Percentiles rank a stretch among this genome's conserved stretches.
These are phyloP conservation scores for Andricus grossulariae DNA, from an alignment of 1,140 invertebrate species.

Conservation along the genomic window DNA sequence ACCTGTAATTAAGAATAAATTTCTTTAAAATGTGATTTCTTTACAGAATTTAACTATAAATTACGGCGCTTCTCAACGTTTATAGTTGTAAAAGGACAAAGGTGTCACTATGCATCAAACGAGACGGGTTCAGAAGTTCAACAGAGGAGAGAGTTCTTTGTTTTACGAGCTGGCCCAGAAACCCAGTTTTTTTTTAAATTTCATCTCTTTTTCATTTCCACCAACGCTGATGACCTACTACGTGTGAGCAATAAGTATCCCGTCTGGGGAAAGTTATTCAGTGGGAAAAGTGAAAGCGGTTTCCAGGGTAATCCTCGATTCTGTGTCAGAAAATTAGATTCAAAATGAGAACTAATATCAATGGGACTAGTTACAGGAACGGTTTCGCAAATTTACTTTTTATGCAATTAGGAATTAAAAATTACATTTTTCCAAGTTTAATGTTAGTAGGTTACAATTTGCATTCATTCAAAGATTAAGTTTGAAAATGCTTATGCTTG, in stretches of 20 bases:
- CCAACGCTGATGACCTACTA: conserved; percentile 25
- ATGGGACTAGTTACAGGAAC: conserved; percentile 37
- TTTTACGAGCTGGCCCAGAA: conserved; percentile 59
- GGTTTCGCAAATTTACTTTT: not conserved
- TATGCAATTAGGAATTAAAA: not conserved
- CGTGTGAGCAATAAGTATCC: conserved; percentile 43
- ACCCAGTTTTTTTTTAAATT: conserved; percentile 53
- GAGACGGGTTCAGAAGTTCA: conserved; percentile 32
- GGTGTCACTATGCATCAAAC: not conserved
- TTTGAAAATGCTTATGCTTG: too few species aligned
- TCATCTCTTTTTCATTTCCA: conserved; percentile 26
- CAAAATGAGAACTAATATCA: conserved; percentile 59
- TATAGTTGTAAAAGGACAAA: not conserved
- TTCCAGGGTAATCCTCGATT: conserved; percentile 67
- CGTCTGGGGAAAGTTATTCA: conserved; percentile 59
- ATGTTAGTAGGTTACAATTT: too few species aligned
- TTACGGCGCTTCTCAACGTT: not conserved
- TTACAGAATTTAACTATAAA: not conserved
- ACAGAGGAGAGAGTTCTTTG: conserved; percentile 36
- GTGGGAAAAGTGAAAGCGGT: conserved; percentile 72
- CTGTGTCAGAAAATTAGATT: conserved; percentile 52
- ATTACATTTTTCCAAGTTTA: not conserved
- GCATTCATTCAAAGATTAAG: too few species aligned
- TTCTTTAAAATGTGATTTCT: too few species aligned
- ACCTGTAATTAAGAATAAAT: too few species aligned